A percentile compares a stretch with the other conserved stretches of the same genome.
Conservation (phyloP, 2,888 invertebrate genomes). For the Anticlea derivata region DNA sequence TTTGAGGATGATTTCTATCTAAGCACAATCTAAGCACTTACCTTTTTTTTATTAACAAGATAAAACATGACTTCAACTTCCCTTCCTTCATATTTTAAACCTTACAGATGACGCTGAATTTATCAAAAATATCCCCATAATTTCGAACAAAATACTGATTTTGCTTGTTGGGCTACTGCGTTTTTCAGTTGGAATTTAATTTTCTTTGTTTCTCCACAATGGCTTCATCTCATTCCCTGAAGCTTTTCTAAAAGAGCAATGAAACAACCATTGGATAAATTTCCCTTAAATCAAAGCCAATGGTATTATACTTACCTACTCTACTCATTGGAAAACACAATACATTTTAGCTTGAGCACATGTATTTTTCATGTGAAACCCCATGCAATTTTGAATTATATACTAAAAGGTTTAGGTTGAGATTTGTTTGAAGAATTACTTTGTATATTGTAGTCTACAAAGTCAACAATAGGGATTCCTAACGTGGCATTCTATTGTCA, state of each 20-base stretch:
- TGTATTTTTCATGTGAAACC: neutral
- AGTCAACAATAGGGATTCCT: slow-evolving; percentile 63
- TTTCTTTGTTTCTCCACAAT: no score
- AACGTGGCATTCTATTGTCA: slow-evolving; percentile 57
- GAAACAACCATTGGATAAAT: neutral
- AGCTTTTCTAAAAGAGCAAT: neutral
- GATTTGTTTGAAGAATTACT: slow-evolving; percentile 13
- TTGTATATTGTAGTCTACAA: slow-evolving; percentile 41
- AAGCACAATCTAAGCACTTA: no score
- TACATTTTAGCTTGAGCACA: slow-evolving; percentile 20
- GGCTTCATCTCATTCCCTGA: no score
- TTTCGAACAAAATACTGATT: no score
- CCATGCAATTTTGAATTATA: slow-evolving; percentile 15
- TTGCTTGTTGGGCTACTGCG: no score
- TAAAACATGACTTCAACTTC: no score
- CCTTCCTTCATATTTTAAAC: no score
- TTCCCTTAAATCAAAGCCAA: neutral
- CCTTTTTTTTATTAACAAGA: no score
- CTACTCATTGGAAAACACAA: slow-evolving; percentile 19
- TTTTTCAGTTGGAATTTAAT: no score
- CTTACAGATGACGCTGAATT: no score
- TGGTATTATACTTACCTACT: slow-evolving; percentile 4
- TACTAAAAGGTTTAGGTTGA: neutral
- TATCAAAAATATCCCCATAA: no score
- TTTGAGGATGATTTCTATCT: no score